A percentile compares a stretch with the other conserved stretches of the same genome.
These are phyloP conservation scores for Anolis sagrei DNA, from an alignment of 2,113 vertebrate species.

Conservation along the genomic window DNA sequence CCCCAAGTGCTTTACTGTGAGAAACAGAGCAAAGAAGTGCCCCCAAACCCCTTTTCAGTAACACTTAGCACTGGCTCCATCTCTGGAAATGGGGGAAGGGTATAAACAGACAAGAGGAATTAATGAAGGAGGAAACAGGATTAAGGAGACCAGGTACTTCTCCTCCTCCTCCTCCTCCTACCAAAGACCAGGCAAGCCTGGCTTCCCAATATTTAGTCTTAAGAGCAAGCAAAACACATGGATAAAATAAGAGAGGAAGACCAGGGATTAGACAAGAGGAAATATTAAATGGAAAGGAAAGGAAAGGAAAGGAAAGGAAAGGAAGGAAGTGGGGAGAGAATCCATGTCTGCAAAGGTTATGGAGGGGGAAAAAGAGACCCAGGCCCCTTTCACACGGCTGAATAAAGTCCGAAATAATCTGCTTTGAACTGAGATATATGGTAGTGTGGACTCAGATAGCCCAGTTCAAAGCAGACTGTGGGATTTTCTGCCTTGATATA, in stretches of 20 bases:
- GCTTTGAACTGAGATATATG: too few relatives aligned
- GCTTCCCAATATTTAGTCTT: conserved; percentile 53
- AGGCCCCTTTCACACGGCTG: too few relatives aligned
- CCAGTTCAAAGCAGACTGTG: too few relatives aligned
- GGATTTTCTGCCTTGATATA: too few relatives aligned
- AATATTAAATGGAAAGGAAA: background rate
- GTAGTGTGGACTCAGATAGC: too few relatives aligned
- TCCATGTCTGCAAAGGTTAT: background rate
- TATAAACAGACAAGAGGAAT: background rate
- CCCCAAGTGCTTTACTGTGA: conserved; percentile 9
- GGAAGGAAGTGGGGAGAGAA: conserved; percentile 30
- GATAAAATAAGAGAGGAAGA: conserved; percentile 23
- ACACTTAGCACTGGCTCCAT: conserved; percentile 48
- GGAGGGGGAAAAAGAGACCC: background rate
- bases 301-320: background rate
- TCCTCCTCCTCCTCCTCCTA: conserved; percentile 54
- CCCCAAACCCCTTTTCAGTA: conserved; percentile 16
- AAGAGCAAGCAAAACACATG: conserved; percentile 49
- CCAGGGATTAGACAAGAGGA: conserved; percentile 5
- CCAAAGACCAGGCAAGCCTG: conserved; percentile 38
- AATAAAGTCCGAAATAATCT: too few relatives aligned
- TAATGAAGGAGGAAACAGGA: conserved; percentile 37
- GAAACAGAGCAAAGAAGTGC: background rate
- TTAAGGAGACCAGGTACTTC: conserved; percentile 58
- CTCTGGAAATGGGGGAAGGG: conserved; percentile 25